These are phyloP conservation scores for Heliothis peltigera DNA, from an alignment of 2,888 invertebrate species.

Conservation along the genomic window DNA sequence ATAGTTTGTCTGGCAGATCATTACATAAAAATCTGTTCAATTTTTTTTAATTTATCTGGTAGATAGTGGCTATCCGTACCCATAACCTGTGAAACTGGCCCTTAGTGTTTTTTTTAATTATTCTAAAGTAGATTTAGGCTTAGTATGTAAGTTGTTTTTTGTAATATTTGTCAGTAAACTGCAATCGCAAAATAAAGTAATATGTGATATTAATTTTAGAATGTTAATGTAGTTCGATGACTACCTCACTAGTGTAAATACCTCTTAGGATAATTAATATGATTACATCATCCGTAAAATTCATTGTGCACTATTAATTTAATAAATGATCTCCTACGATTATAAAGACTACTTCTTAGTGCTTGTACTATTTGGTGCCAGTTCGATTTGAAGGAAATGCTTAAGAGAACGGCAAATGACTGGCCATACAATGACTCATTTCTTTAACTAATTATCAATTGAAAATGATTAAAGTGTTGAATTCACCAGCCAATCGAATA, in stretches of 20 bases:
- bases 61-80: too few species aligned
- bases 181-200: conserved; percentile 19
- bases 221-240: conserved; percentile 5
- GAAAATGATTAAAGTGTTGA: too few species aligned
- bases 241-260: conserved; percentile 29
- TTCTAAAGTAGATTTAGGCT: neutral
- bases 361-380: conserved; percentile 20
- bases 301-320: conserved; percentile 41
- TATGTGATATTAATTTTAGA: conserved; percentile 12
- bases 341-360: conserved; percentile 18
- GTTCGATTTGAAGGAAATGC: conserved; percentile 2
- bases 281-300: conserved; percentile 30
- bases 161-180: neutral
- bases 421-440: neutral
- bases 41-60: too few species aligned
- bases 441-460: neutral
- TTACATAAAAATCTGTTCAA: too few species aligned
- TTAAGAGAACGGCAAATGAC: neutral
- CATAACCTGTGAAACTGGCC: too few species aligned
- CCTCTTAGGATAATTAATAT: conserved; percentile 37
- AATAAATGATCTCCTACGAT: conserved; percentile 28
- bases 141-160: conserved; percentile 1
- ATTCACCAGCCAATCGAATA: too few species aligned
- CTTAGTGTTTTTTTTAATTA: too few species aligned
- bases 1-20: too few species aligned